A percentile compares a stretch with the other conserved stretches of the same genome.
phyloP scores from a whole-genome alignment of 1,140 invertebrate species.

The Mya arenaria region DNA sequence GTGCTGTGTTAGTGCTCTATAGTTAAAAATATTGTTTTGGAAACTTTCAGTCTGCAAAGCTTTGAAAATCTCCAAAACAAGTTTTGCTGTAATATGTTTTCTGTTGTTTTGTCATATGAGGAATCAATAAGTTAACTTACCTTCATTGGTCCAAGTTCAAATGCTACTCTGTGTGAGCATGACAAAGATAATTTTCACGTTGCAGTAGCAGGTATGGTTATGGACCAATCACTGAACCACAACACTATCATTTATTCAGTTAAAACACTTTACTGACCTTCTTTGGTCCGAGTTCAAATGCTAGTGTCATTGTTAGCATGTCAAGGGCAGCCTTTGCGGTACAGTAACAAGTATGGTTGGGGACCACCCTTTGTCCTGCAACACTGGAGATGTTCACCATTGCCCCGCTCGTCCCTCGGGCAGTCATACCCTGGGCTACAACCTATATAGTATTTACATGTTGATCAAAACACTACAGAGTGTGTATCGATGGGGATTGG shows the following conservation, averaged over 20 bases:
- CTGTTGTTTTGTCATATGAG: too few relatives aligned
- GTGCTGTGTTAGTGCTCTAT: not conserved
- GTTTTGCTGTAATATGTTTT: too few relatives aligned
- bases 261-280: constrained; percentile 67
- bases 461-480: too few relatives aligned
- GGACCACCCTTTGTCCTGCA: constrained; percentile 85
- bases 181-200: not conserved
- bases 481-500: too few relatives aligned
- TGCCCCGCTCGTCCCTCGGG: constrained; percentile 85
- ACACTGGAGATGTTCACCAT: constrained; percentile 96
- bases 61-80: too few relatives aligned
- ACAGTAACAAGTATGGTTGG: constrained; percentile 89
- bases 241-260: too few relatives aligned
- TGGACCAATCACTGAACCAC: too few relatives aligned
- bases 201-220: not conserved
- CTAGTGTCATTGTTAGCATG: constrained; percentile 86
- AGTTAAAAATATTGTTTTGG: not conserved
- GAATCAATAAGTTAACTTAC: too few relatives aligned
- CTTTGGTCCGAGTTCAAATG: constrained; percentile 90
- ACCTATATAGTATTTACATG: too few relatives aligned
- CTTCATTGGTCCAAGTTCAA: not conserved
- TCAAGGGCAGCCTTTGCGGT: constrained; percentile 85
- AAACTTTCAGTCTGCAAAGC: not conserved
- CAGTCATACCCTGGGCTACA: constrained; percentile 88
- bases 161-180: not conserved